These are phyloP conservation scores for Dasyprocta punctata DNA, from an alignment of 2,113 vertebrate species.

Conservation along the genomic window DNA sequence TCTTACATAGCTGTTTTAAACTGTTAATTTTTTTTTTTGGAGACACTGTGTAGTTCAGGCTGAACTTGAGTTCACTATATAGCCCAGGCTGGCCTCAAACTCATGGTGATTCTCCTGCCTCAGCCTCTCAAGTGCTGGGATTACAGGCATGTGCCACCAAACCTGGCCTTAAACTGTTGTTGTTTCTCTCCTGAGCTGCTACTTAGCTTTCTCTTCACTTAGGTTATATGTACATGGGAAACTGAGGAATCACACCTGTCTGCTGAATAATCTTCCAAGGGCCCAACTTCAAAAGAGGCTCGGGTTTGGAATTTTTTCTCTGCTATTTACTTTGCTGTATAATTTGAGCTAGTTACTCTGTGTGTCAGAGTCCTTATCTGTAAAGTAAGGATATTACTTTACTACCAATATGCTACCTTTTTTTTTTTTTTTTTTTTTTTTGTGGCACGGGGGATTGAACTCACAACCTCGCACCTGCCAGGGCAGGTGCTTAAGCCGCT, in stretches of 20 bases:
- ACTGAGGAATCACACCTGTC: not conserved
- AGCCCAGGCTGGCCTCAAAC: not conserved
- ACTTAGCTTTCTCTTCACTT: not conserved
- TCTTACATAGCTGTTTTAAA: not conserved
- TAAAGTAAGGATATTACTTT: not conserved
- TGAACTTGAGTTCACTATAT: too few species aligned
- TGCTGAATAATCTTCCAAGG: not conserved
- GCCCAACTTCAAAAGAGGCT: not conserved
- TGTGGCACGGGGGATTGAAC: too few species aligned
- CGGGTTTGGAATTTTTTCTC: not conserved
- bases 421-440: too few species aligned
- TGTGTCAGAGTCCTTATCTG: not conserved
- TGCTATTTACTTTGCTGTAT: not conserved
- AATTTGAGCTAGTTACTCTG: not conserved
- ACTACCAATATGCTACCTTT: not conserved
- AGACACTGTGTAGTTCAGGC: not conserved
- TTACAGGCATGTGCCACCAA: not conserved
- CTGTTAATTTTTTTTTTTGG: not conserved
- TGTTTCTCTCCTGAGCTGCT: conserved; percentile 34
- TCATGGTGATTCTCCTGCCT: not conserved
- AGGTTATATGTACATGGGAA: not conserved
- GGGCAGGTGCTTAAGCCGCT: too few species aligned
- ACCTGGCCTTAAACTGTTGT: not conserved
- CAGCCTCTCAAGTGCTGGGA: too few species aligned
- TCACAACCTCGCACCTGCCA: too few species aligned